Evolutionary conservation across 1,140 invertebrate species (phyloP), one percentile per base, ranked within the genome.

Genomic region (Drosophila erecta): DNA sequence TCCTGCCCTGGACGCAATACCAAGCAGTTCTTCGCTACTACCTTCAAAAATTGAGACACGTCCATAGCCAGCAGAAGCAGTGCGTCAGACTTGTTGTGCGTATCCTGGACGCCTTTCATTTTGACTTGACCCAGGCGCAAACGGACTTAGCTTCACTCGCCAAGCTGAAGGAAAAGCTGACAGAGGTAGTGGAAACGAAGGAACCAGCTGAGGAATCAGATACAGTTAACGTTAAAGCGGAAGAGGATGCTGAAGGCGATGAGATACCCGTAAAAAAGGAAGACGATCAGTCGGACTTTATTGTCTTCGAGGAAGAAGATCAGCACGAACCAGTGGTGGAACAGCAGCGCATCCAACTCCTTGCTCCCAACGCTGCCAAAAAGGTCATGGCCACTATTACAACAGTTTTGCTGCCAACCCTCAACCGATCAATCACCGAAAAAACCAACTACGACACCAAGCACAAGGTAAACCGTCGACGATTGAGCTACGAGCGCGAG

Each of bases 21-120:
- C 95, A 97, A 78, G 94, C 95, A 8, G 93, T 98, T 14, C 87
- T 99, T 0, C 96, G 96, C 69, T 94, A 95, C 76, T 98, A 98
- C 92, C 93, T 99, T 2, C 93, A 93, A 20, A 95, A 96, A 92
- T 92, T 99, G 72, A 94, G 95, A 5, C 93, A 93, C 40, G 94
- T 95, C 4, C 75, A 95, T 0, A 95, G 96, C 14, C 95, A 95
- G 92, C 97, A 98, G 81, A 97, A 97, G 89, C 96, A 97, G 79
- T 93, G 96, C 44, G 95, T 97, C 1, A 95, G 96, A 74, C 94
- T 98, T 41, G 93, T 98, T 15, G 95, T 97, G 0, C 94, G 94
- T 2, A 95, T 99, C 56, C 93, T 99, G 30, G 96, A 99, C 92
- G 95, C 96, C 2, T 99, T 99, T 90, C 98, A 99, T 93, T 99